Evolutionary conservation across 2,113 vertebrate genomes (phyloP), one percentile per base, ranked within the genome.

Genomic region (Oncorhynchus clarkii): DNA sequence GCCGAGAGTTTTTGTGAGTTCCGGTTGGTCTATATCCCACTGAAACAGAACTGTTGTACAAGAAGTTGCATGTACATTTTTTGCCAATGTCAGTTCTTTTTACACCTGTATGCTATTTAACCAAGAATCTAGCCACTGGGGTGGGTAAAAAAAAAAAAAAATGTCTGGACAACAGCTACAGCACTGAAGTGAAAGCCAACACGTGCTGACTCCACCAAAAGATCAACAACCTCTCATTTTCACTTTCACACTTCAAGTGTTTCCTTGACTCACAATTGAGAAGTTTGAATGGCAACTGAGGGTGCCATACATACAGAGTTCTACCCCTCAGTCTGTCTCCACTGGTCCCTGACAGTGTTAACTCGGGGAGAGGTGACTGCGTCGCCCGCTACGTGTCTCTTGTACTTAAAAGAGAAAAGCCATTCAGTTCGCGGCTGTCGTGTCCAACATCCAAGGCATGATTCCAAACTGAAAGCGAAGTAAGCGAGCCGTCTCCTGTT

Each of bases 241-340:
- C 59, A 24, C 59, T 22, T 9, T 8, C 59, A 62, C 18, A 22
- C 59, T 3, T 45, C 39, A 45, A 45, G 39, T 45, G 39, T 45
- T 45, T 45, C 9, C 2, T 45, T 45, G 9, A 45, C 9, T 45
- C 39, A 8, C 34, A 64, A 72, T 67, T 76, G 80, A 78, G 75
- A 83, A 24, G 74, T 80, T 84, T 82, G 68, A 70, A 60, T 70
- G 67, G 67, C 85, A 82, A 89, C 82, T 75, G 80, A 85, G 81
- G 74, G 76, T 84, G 51, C 86, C 85, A 74, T 77, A 27, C 64
- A 51, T 74, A 60, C 82, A 78, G 79, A 74, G 66, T 84, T 83
- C 69, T 59, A 72, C 45, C 12, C 14, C 29, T 48, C 51, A 9
- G 18, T 82, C 70, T 72, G 51, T 72, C 66, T 83, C 73, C 20